Conservation (phyloP, 2,113 vertebrate genomes). For the Aspidoscelis tigris region DNA sequence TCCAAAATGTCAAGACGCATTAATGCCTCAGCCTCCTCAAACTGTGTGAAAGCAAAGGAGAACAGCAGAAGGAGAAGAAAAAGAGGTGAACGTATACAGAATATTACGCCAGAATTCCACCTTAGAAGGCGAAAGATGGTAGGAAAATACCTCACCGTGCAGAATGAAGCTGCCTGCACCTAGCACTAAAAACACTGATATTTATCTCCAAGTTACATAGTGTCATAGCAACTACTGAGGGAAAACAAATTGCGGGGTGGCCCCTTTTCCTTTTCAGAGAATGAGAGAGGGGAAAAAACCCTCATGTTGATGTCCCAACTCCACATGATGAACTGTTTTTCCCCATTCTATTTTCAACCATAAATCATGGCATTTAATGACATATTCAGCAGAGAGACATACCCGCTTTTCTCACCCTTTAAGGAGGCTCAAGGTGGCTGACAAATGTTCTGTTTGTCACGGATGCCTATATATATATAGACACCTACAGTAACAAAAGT, state of each 20-base stretch:
- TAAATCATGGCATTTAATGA: background rate
- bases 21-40: too few relatives aligned
- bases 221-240: slow-evolving; percentile 63
- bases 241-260: slow-evolving; percentile 59
- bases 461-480: too few relatives aligned
- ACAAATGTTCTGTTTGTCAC: too few relatives aligned
- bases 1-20: too few relatives aligned
- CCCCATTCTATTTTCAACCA: slow-evolving; percentile 3
- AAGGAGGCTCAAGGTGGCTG: too few relatives aligned
- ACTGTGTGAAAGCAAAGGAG: too few relatives aligned
- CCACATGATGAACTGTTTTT: background rate
- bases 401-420: too few relatives aligned
- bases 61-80: background rate
- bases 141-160: slow-evolving; percentile 58
- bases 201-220: slow-evolving; percentile 65
- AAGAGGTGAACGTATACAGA: background rate
- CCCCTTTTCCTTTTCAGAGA: background rate
- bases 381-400: background rate
- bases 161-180: slow-evolving; percentile 54
- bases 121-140: slow-evolving; percentile 51
- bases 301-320: slow-evolving; percentile 19
- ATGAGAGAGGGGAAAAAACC: slow-evolving; percentile 20
- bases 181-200: slow-evolving; percentile 56
- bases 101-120: background rate
- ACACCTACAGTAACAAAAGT: too few relatives aligned